Evolutionary conservation across 1,140 invertebrate species (phyloP), one percentile per base, ranked within the genome.

Genomic region (Bacillus rossius): DNA sequence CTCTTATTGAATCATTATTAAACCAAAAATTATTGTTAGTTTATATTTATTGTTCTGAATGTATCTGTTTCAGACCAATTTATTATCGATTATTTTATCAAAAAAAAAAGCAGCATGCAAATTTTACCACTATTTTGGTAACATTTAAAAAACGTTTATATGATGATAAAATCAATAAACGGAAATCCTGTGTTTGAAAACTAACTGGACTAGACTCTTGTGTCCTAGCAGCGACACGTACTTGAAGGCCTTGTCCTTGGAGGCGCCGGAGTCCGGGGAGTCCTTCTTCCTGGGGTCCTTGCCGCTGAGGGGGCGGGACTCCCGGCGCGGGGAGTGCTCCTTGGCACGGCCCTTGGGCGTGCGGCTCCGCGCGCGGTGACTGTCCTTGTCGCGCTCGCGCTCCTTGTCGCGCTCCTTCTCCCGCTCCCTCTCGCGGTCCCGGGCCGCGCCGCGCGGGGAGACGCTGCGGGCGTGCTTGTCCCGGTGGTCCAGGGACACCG

Each of bases 261-360:
- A 59, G 48, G n/a, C 37, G 13, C 34, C 55, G 5, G 34, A 26
- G 26, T 63, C 63, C 10, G 63, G 63, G 20, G 63, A 61, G 40
- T 58, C 61, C 37, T 63, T 63, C 41, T 59, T 57, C 26, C 61
- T 57, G 2, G 49, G 25, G 38, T 61, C 59, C 23, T 42, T 60
- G 0, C 38, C 10, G 0, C 38, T 34, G 10, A 34, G 53, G 8
- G 54, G 54, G 19, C 60, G 23, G n/a, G 53, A 73, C 71, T 0
- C 75, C 66, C 57, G 61, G 37, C 55, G 65, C 13, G 45, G 40
- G 43, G 29, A 68, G 5, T 72, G 67, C 57, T 77, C 75, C 52
- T 75, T 76, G 20, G 71, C 65, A 1, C 72, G 57, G 41, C 51
- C 38, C 23, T 72, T 73, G 8, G 64, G 5, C 64, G 68, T 62